phyloP scores from a whole-genome alignment of 1,140 invertebrate species.

The Cataglyphis hispanica region DNA sequence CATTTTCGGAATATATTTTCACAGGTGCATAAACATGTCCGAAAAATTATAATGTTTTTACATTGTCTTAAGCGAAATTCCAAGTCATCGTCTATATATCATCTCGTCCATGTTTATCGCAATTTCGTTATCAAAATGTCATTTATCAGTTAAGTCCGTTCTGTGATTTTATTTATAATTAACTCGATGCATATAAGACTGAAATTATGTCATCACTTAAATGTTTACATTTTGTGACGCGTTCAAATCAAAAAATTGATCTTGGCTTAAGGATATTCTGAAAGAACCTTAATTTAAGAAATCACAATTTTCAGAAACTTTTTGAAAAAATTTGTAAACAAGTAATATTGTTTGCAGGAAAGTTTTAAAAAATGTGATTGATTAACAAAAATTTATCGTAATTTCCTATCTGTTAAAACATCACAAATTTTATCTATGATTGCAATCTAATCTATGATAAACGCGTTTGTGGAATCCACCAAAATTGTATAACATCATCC shows the following conservation, averaged over 20 bases:
- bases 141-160: background rate
- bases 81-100: background rate
- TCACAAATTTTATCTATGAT: conserved; percentile 12
- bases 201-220: background rate
- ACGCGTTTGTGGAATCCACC: background rate
- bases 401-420: background rate
- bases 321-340: background rate
- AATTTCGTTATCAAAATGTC: background rate
- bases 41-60: background rate
- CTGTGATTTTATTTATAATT: too few relatives aligned
- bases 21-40: background rate
- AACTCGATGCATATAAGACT: background rate
- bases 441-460: background rate
- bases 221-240: background rate
- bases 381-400: background rate
- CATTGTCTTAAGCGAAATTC: background rate
- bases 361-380: too few relatives aligned
- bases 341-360: too few relatives aligned
- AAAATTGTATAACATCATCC: background rate
- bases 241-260: background rate
- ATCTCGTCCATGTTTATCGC: background rate
- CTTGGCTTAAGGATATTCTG: background rate
- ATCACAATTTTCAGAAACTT: background rate
- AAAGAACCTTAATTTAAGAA: background rate
- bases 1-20: background rate